Base-by-base conservation (phyloP, 2,113 vertebrate species). In the Seriola quinqueradiata region DNA sequence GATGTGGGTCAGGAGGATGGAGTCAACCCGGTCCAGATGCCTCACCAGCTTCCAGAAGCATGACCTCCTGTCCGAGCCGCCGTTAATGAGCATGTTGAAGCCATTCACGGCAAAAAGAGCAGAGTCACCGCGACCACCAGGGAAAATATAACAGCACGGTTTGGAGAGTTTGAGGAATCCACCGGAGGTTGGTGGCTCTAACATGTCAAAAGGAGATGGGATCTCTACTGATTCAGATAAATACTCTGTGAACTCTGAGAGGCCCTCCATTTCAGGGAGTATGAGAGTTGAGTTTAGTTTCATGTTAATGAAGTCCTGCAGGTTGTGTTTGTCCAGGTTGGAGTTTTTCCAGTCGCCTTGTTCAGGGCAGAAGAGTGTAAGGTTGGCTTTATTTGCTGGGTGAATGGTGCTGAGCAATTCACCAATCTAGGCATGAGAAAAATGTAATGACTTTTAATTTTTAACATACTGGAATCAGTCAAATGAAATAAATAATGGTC, bases 31-130 rank as follows among this genome's bases (percentile, higher is more conserved):
- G 91, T 98, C 98, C 73, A 99, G 91, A 86, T 99, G 98, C 36
- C 98, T 95, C 61, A 99, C 97, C 85, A 99, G 96, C 90, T 99
- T 99, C 98, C 98, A 99, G 90, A 99, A 99, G 87, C 97, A 99
- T 0, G 98, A 98, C 90, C 97, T 99, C 82, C 98, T 96, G 90
- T 99, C 97, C 0, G 98, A 99, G 46, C 98, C 98, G 52, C 98
- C 98, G 0, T 99, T 99, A 82, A 99, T 97, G 52, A 99, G 97
- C 98, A 99, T 99, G 70, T 99, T 99, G 93, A 99, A 99, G 61
- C 98, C 98, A 1, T 99, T 99, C 60, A 99, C 98, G 3, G 98
- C 97, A 72, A 99, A 99, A 52, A 99, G 91, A 11, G 98, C 98
- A 4, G 98, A 98, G 82, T 99, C 98, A 0, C 98, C 98, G 32